phyloP scores from a whole-genome alignment of 2,113 vertebrate genomes.

The Sinocyclocheilus anshuiensis region DNA sequence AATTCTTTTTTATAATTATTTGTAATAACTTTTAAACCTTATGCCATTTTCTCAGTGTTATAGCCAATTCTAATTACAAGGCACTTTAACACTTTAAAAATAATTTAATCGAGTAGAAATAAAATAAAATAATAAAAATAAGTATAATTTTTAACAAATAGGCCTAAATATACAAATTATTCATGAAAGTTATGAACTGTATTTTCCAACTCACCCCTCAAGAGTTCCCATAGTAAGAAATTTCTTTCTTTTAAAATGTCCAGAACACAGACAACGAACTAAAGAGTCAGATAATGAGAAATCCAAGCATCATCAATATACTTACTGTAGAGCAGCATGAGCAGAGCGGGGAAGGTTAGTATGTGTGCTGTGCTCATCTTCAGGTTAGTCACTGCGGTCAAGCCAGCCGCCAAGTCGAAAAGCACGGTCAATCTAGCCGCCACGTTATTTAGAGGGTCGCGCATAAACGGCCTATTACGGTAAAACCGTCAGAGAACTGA shows the following conservation, averaged over 20 bases:
- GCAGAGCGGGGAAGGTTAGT: background rate
- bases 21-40: background rate
- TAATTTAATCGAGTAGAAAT: too few species aligned
- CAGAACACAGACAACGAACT: background rate
- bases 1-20: background rate
- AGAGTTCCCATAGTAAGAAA: background rate
- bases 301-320: background rate
- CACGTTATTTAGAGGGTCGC: too few species aligned
- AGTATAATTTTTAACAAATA: background rate
- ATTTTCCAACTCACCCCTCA: background rate
- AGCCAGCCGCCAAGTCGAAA: too few species aligned
- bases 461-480: too few species aligned
- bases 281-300: background rate
- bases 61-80: background rate
- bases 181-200: background rate
- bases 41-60: background rate
- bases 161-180: background rate
- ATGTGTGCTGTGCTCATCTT: slow-evolving; percentile 4
- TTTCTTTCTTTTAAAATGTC: background rate
- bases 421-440: too few species aligned
- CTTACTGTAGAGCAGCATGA: slow-evolving; percentile 17
- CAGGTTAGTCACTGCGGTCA: too few species aligned
- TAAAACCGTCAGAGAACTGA: too few species aligned
- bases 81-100: background rate
- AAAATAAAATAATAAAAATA: too few species aligned